A percentile compares a stretch with the other conserved stretches of the same genome.
Evolutionary conservation across 2,797 vertebrate genomes (phyloP).

Genomic region (Numenius phaeopus): DNA sequence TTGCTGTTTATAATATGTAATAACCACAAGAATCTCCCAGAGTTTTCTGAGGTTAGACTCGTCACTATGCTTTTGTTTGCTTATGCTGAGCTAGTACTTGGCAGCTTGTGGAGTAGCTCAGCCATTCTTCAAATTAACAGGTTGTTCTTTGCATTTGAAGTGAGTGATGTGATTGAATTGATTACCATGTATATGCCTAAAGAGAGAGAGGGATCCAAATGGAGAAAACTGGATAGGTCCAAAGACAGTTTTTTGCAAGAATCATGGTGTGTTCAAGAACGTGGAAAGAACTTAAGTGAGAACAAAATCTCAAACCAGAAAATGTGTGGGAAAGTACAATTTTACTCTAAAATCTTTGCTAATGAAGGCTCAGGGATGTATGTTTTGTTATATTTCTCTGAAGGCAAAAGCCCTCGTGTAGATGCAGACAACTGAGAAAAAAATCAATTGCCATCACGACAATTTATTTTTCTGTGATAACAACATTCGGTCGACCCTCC

Average conservation of each 20-base stretch:
- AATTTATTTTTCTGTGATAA: background rate
- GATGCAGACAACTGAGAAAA: background rate
- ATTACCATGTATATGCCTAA: background rate
- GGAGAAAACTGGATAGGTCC: background rate
- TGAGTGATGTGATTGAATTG: background rate
- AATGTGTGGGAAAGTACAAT: background rate
- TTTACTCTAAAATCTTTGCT: background rate
- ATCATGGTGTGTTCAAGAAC: background rate
- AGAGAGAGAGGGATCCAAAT: background rate
- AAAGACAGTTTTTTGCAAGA: background rate
- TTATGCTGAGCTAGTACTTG: slow-evolving; percentile 16
- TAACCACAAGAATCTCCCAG: slow-evolving; percentile 18
- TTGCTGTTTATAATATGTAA: slow-evolving; percentile 8
- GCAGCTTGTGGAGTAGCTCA: slow-evolving; percentile 8
- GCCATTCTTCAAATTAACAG: slow-evolving; percentile 35
- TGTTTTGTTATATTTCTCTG: background rate
- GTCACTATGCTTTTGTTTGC: slow-evolving; percentile 43
- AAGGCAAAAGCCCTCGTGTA: background rate
- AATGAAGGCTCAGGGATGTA: background rate
- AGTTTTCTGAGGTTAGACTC: slow-evolving; percentile 62
- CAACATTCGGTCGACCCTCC: background rate
- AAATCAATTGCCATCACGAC: background rate
- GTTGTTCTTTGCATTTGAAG: slow-evolving; percentile 4
- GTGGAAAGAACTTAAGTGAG: background rate
- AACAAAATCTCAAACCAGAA: background rate